These are phyloP conservation scores for Taurulus bubalis DNA, from an alignment of 2,113 vertebrate species.

Conservation along the genomic window DNA sequence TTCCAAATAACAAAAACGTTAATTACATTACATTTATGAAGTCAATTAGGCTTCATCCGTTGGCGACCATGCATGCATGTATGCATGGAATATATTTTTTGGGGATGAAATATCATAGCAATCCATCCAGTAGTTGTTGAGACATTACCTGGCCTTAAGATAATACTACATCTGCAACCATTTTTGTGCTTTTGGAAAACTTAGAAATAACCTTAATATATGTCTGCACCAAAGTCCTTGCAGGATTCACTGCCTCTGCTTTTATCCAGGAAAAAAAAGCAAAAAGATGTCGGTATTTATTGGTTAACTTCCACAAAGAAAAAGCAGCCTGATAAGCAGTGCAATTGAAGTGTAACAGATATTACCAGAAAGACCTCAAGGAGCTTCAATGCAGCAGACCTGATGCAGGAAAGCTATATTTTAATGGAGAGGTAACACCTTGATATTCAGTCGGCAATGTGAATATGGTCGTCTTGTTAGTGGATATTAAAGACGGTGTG, in stretches of 20 bases:
- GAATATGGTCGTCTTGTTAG: constrained; percentile 23
- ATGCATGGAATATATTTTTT: too few species aligned
- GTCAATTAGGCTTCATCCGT: neutral
- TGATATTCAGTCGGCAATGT: constrained; percentile 5
- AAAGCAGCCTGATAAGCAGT: neutral
- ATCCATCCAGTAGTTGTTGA: neutral
- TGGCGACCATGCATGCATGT: neutral
- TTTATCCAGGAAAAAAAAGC: neutral
- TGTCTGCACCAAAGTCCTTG: neutral
- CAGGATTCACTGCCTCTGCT: neutral
- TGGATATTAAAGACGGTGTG: constrained; percentile 9
- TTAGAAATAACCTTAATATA: neutral
- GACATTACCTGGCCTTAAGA: neutral
- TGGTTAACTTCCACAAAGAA: neutral
- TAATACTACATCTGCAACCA: neutral
- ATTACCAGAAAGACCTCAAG: constrained; percentile 3
- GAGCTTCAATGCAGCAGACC: neutral
- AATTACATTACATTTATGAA: too few species aligned
- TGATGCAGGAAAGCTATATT: neutral
- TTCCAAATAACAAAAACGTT: neutral
- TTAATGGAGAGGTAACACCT: neutral
- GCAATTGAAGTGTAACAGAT: constrained; percentile 5
- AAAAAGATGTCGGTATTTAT: neutral
- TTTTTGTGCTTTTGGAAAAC: neutral
- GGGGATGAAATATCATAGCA: neutral